Base-by-base conservation (phyloP, 2,888 invertebrate species). In the Oscheius onirici region DNA sequence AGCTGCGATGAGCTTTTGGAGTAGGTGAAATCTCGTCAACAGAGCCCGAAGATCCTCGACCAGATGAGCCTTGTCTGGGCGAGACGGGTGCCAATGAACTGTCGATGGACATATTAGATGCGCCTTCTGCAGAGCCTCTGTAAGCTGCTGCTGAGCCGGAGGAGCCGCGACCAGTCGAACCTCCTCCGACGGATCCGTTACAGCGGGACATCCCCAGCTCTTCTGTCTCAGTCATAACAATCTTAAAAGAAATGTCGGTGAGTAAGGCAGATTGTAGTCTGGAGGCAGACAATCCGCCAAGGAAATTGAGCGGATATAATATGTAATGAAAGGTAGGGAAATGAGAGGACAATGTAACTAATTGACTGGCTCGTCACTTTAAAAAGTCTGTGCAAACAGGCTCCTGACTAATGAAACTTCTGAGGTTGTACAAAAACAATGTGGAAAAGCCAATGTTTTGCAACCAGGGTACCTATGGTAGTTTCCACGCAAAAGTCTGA, bases 191-290 rank as follows among this genome's bases (percentile, higher is more conserved):
- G 11, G 58, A 58, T 1, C 58, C 58, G 17, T 58, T 58, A 20
- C 58, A 58, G 34, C 58, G 15, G 6, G 58, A n/a, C 58, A 58
- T 58, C 17, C 58, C 58, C n/a, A 58, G n/a, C 58, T 58, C 40
- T 20, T 58, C 58, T n/a, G 58, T 58, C 20, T 58, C 58, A 1
- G 58, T 58, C 58, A 58, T 58, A 13, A n/a, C n/a, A n/a, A 34
- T 34, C 34, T 34, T 34, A 34, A 34, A 3, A 34, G 34, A 34
- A 34, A 34, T 34, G 34, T 8, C 34, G 8, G 34, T 34, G 34
- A 34, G 34, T 34, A 34, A 34, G 34, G 8, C 34, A 34, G 8
- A 34, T 6, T 34, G 34, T 34, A 8, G 34, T 8, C 34, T 6
- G n/a, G n/a, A n/a, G n/a, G n/a, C n/a, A n/a, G n/a, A n/a, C n/a